Conservation (phyloP, 2,888 invertebrate genomes). For the Unio pictorum region DNA sequence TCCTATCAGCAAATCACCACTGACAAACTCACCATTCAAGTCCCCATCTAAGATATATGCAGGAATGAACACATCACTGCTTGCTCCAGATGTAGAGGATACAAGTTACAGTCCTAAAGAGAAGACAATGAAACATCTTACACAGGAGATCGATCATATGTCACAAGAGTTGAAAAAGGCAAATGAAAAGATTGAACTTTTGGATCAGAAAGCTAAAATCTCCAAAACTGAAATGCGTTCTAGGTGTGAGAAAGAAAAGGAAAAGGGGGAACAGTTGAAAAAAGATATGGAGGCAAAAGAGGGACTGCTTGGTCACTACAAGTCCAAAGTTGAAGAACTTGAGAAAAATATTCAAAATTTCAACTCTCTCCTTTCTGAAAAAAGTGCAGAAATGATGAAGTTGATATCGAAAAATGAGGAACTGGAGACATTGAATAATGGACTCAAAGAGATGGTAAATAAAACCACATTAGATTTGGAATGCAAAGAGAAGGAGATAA, state of each 20-base stretch:
- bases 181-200: constrained; percentile 78
- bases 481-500: constrained; percentile 26
- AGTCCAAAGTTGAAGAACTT: constrained; percentile 19
- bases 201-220: constrained; percentile 56
- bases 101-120: constrained; percentile 10
- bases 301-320: background rate
- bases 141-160: constrained; percentile 9
- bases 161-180: constrained; percentile 20
- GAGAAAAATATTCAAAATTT: constrained; percentile 19
- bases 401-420: constrained; percentile 78
- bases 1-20: no score
- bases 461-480: constrained; percentile 37
- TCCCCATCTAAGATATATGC: constrained; percentile 22
- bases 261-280: constrained; percentile 82
- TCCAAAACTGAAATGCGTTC: constrained; percentile 73
- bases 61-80: background rate
- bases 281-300: constrained; percentile 73
- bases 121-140: background rate
- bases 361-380: constrained; percentile 13
- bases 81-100: constrained; percentile 20
- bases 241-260: constrained; percentile 75
- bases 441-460: constrained; percentile 44
- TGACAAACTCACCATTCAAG: constrained; percentile 25
- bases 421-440: constrained; percentile 33
- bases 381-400: constrained; percentile 18